phyloP scores from a whole-genome alignment of 2,113 vertebrate genomes.

The Amphiprion percula region DNA sequence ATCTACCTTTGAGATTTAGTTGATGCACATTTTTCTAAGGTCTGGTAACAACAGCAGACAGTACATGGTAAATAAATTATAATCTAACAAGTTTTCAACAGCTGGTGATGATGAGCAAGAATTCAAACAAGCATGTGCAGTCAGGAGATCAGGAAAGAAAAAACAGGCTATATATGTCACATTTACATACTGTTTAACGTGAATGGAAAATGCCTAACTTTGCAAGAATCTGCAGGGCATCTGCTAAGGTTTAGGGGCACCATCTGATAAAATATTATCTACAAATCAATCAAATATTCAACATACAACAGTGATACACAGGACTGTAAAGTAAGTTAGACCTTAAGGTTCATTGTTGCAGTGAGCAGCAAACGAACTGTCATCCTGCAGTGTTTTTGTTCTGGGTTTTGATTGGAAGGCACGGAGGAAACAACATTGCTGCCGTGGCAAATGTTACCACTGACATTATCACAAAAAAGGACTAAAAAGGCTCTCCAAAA shows the following conservation, averaged over 20 bases:
- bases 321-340: constrained; percentile 13
- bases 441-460: constrained; percentile 13
- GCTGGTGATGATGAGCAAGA: constrained; percentile 10
- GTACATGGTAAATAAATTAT: neutral
- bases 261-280: constrained; percentile 8
- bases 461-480: constrained; percentile 18
- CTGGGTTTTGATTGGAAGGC: constrained; percentile 22
- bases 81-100: constrained; percentile 16
- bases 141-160: neutral
- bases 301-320: constrained; percentile 18
- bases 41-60: neutral
- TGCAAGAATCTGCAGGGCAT: constrained; percentile 1
- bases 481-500: neutral
- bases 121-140: neutral
- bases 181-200: constrained; percentile 19
- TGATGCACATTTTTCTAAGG: neutral
- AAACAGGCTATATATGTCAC: neutral
- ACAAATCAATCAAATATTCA: constrained; percentile 49
- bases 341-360: constrained; percentile 18
- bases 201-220: constrained; percentile 9
- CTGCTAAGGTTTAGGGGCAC: neutral
- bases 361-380: constrained; percentile 11
- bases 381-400: constrained; percentile 21
- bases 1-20: neutral
- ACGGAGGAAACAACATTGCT: constrained; percentile 3